These are phyloP conservation scores for Oscheius sp. DNA, from an alignment of 2,888 invertebrate species.

Conservation along the genomic window DNA sequence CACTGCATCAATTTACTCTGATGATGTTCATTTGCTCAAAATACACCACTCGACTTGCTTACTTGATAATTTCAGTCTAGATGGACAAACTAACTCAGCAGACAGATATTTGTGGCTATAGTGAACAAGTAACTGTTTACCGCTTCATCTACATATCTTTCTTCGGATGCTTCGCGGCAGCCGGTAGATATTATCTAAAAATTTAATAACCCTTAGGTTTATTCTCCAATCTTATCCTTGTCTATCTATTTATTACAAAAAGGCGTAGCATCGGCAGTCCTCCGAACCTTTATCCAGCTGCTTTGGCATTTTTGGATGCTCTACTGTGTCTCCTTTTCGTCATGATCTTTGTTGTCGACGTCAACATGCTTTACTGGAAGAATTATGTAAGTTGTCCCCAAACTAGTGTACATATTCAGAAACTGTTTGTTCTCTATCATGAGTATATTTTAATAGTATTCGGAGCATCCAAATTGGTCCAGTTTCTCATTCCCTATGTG, in stretches of 20 bases:
- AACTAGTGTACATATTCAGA: constrained; percentile 37
- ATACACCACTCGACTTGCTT: too few relatives aligned
- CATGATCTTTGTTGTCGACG: constrained; percentile 60
- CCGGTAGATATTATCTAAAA: constrained; percentile 18
- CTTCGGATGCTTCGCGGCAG: constrained; percentile 39
- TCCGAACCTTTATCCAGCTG: constrained; percentile 58
- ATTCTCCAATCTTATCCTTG: constrained; percentile 49
- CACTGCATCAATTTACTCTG: too few relatives aligned
- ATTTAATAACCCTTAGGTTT: constrained; percentile 33
- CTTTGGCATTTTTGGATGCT: constrained; percentile 54
- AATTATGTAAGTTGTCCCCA: constrained; percentile 42
- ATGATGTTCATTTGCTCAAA: too few relatives aligned
- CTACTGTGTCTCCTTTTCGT: constrained; percentile 56
- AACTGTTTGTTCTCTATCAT: constrained; percentile 57
- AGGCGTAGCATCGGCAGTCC: constrained; percentile 44
- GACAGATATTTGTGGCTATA: constrained; percentile 51
- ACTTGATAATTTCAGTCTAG: too few relatives aligned
- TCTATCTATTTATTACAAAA: constrained; percentile 45
- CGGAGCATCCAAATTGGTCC: constrained; percentile 49
- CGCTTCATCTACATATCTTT: constrained; percentile 52
- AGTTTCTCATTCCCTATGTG: constrained; percentile 59
- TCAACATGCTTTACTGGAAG: constrained; percentile 53
- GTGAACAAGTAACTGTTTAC: constrained; percentile 48
- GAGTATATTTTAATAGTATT: constrained; percentile 54
- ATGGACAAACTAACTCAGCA: too few relatives aligned